Conservation (phyloP, 2,888 invertebrate genomes). For the Caenorhabditis doughertyi region DNA sequence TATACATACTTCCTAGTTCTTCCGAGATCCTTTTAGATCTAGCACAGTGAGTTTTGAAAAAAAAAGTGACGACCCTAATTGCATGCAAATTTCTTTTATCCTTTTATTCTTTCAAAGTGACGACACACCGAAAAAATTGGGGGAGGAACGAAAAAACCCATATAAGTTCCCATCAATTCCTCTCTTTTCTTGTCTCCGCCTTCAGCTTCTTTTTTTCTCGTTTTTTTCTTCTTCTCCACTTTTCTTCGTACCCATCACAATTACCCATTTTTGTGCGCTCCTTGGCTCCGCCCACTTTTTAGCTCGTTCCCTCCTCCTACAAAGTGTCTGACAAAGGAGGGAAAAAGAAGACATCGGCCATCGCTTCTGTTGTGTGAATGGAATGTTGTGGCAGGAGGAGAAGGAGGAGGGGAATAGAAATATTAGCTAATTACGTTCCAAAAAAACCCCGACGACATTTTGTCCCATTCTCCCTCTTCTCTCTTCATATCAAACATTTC, state of each 20-base stretch:
- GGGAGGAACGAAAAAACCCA: constrained; percentile 44
- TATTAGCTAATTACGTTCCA: constrained; percentile 63
- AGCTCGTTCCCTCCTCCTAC: constrained; percentile 30
- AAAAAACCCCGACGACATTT: constrained; percentile 40
- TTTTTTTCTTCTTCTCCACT: constrained; percentile 1
- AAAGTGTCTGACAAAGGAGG: constrained; percentile 32
- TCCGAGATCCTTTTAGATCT: background rate
- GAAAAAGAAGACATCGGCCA: constrained; percentile 33
- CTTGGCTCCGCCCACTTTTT: constrained; percentile 34
- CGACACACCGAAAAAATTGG: constrained; percentile 20
- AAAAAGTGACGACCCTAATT: constrained; percentile 38
- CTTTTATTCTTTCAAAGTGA: constrained; percentile 36
- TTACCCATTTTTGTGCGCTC: constrained; percentile 36
- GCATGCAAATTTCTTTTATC: constrained; percentile 46
- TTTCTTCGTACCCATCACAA: constrained; percentile 53
- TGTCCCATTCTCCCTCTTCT: background rate
- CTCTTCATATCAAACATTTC: constrained; percentile 45
- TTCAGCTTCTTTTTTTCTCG: constrained; percentile 5
- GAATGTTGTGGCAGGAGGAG: background rate
- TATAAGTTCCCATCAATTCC: constrained; percentile 54
- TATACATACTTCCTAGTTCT: too few relatives aligned
- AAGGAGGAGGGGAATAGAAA: constrained; percentile 41
- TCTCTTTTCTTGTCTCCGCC: constrained; percentile 19
- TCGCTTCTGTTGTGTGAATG: constrained; percentile 22
- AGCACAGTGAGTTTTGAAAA: background rate